Evolutionary conservation across 2,888 invertebrate genomes (phyloP).

Genomic region (Leptopilina drosophilae): DNA sequence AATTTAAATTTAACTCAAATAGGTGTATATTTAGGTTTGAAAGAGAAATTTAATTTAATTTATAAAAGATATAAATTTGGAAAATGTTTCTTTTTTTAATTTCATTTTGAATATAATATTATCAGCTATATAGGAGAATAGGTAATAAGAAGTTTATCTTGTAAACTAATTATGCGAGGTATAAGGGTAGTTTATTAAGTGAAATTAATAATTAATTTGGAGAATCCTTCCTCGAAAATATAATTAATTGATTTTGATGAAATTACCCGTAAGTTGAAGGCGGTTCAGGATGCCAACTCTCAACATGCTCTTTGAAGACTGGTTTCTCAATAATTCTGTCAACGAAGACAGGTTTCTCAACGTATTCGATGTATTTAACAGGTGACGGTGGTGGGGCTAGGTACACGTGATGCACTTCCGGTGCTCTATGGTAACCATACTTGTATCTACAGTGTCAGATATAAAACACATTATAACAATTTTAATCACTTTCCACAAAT

Average conservation of each 20-base stretch:
- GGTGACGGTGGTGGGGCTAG: conserved; percentile 64
- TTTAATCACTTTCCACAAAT: background rate
- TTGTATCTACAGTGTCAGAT: conserved; percentile 65
- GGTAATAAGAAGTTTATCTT: too few relatives aligned
- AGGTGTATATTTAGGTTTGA: too few relatives aligned
- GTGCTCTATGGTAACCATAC: conserved; percentile 66
- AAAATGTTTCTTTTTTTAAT: too few relatives aligned
- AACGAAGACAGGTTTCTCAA: conserved; percentile 72
- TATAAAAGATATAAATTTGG: too few relatives aligned
- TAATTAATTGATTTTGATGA: conserved; percentile 17
- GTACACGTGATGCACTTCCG: conserved; percentile 72
- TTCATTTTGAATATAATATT: too few relatives aligned
- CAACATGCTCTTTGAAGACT: conserved; percentile 66
- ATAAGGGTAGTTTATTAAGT: background rate
- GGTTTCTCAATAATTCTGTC: conserved; percentile 71
- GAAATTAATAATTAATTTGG: background rate
- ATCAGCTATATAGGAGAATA: too few relatives aligned
- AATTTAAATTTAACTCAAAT: too few relatives aligned
- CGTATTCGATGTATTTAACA: conserved; percentile 72
- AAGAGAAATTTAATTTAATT: too few relatives aligned
- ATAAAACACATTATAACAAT: background rate
- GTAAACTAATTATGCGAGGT: background rate
- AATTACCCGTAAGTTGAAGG: conserved; percentile 67
- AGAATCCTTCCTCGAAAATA: background rate
- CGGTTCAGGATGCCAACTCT: conserved; percentile 67